These are phyloP conservation scores for Natator depressus DNA, from an alignment of 2,113 vertebrate species.

Conservation along the genomic window DNA sequence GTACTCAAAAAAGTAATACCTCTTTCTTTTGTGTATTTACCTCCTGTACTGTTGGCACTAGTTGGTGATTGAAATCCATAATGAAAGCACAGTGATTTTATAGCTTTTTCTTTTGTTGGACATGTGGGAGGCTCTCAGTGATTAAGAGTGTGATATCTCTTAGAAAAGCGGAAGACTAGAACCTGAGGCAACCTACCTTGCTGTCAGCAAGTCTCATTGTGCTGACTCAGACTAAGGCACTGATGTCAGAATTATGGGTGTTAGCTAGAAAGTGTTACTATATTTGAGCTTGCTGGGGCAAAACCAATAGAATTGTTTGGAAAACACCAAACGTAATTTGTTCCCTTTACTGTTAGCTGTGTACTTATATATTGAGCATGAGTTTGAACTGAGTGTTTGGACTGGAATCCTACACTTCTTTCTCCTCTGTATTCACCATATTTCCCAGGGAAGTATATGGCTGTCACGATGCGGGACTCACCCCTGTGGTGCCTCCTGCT, in stretches of 20 bases:
- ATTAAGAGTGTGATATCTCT: neutral
- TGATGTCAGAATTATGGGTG: neutral
- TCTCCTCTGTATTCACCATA: neutral
- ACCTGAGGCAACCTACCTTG: neutral
- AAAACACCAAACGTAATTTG: neutral
- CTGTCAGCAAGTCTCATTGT: neutral
- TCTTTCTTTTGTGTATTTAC: conserved; percentile 13
- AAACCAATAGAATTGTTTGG: neutral
- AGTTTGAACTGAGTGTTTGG: neutral
- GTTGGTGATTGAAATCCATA: conserved; percentile 16
- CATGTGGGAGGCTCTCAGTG: neutral
- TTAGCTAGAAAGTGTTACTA: neutral
- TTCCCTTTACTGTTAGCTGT: neutral
- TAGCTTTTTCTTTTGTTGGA: neutral
- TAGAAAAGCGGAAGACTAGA: conserved; percentile 3
- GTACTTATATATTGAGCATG: neutral
- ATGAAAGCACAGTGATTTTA: conserved; percentile 36
- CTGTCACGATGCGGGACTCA: too few relatives aligned
- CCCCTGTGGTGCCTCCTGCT: too few relatives aligned
- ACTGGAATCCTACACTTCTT: neutral
- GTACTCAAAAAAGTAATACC: neutral
- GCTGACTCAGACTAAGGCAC: neutral
- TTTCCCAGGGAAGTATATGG: neutral
- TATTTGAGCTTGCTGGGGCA: neutral
- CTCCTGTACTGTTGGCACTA: conserved; percentile 24